A percentile compares a stretch with the other conserved stretches of the same genome.
phyloP scores from a whole-genome alignment of 2,113 vertebrate species.

The Holacanthus passer region DNA sequence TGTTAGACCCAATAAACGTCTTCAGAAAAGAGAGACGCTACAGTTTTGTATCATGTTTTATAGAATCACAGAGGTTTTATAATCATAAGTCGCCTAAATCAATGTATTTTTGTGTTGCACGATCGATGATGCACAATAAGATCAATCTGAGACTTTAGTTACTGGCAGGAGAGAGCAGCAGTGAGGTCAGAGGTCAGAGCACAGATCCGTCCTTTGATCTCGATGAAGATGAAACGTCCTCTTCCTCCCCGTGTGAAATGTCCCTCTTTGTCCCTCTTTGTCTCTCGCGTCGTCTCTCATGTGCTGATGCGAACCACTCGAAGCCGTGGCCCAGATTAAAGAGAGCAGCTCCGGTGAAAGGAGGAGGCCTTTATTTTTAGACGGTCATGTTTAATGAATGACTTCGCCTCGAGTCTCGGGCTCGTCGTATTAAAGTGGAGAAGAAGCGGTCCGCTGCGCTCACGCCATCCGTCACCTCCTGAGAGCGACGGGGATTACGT shows the following conservation, averaged over 20 bases:
- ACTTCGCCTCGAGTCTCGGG: constrained; percentile 25
- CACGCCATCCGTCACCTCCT: constrained; percentile 28
- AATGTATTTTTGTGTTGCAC: no score
- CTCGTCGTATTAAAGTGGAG: constrained; percentile 15
- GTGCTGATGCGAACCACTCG: constrained; percentile 59
- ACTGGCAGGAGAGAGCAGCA: neutral
- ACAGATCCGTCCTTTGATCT: constrained; percentile 11
- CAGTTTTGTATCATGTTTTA: no score
- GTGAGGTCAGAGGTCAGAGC: constrained; percentile 46
- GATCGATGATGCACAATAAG: no score
- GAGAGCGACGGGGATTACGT: neutral
- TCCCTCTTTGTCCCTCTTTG: constrained; percentile 27
- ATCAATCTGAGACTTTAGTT: neutral
- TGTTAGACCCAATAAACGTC: no score
- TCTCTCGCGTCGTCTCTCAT: constrained; percentile 32
- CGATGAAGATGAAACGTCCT: constrained; percentile 46
- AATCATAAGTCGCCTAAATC: no score
- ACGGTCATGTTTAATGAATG: constrained; percentile 84
- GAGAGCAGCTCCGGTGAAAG: constrained; percentile 64
- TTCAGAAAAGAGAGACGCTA: no score
- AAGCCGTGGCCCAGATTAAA: constrained; percentile 78
- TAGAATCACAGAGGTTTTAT: no score
- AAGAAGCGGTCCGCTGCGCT: constrained; percentile 22
- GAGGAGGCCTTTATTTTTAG: constrained; percentile 82
- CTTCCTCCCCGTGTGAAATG: neutral